A percentile compares a stretch with the other conserved stretches of the same genome.
These are phyloP conservation scores for Brachyalestes nurse DNA, from an alignment of 2,797 vertebrate species.

Conservation along the genomic window DNA sequence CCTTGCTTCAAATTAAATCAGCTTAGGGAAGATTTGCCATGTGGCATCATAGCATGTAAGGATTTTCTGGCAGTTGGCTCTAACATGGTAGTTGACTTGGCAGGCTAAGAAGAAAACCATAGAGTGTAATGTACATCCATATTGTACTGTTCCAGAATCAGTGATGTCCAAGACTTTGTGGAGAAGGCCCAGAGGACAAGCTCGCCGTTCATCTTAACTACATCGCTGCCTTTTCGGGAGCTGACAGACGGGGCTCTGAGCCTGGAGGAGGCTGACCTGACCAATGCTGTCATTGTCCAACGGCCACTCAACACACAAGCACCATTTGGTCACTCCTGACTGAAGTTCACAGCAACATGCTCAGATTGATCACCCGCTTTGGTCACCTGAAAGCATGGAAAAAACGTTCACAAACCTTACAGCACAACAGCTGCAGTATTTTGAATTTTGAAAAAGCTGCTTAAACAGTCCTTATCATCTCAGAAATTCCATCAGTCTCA, in stretches of 20 bases:
- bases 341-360: constrained; percentile 21
- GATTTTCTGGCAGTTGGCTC: constrained; percentile 22
- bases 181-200: constrained; percentile 82
- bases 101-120: not conserved
- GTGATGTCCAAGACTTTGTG: constrained; percentile 89
- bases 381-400: constrained; percentile 3
- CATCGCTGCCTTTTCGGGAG: constrained; percentile 84
- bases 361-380: not conserved
- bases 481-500: constrained; percentile 1
- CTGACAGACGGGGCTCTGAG: constrained; percentile 83
- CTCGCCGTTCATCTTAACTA: constrained; percentile 85
- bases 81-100: constrained; percentile 1
- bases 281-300: constrained; percentile 91
- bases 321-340: constrained; percentile 78
- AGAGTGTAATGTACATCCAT: constrained; percentile 17
- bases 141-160: constrained; percentile 76
- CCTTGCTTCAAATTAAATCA: constrained; percentile 31
- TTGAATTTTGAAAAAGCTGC: constrained; percentile 17
- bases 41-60: constrained; percentile 37
- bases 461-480: constrained; percentile 24
- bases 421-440: constrained; percentile 10
- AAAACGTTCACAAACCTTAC: not conserved
- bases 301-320: constrained; percentile 80
- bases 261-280: constrained; percentile 85
- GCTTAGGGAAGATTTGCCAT: constrained; percentile 30